Base-by-base conservation (phyloP, 1,140 invertebrate genomes). In the Plodia interpunctella region DNA sequence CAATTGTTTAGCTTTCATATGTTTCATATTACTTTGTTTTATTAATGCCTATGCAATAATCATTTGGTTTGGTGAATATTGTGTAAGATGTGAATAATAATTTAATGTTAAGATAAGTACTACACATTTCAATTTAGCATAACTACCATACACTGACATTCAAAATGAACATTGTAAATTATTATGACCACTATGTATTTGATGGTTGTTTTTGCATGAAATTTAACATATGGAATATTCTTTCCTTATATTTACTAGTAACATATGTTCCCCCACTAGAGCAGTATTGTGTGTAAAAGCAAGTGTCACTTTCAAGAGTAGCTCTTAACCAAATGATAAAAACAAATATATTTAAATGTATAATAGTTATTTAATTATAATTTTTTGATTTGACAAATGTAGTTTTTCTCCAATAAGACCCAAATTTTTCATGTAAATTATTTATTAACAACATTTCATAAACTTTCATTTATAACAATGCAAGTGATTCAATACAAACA, bases 381-480 rank as follows among this genome's bases (percentile, higher is more conserved):
- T 10, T 32, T 59, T 62, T 66, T 62, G 57, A 62, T 57, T 60
- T 59, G 49, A 2, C 49, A 49, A 21, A 32, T 62, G 57, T 62
- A 30, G 20, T 63, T 63, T 59, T 32, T 32, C 1, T 32, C 6
- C 6, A 59, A 56, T 59, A 32, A 54, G 15, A 30, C 21, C 38
- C 30, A 52, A 53, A 56, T 59, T 10, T 25, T 44, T 44, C 51
- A 35, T 60, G 55, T 59, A 56, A 66, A 72, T 70, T 57, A 72
- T 82, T 82, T 78, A 82, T 75, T 80, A 57, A 75, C 68, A 83
- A 80, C 76, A 80, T 63, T 73, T 72, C 63, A 71, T 74, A 74
- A 77, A 73, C 57, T 52, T 59, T 59, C 51, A 52, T 59, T 59
- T 59, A 59, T 30, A 72, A 68, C 67, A 62, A 60, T 59, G 64